phyloP scores from a whole-genome alignment of 1,140 invertebrate genomes.

The Coelopa frigida region DNA sequence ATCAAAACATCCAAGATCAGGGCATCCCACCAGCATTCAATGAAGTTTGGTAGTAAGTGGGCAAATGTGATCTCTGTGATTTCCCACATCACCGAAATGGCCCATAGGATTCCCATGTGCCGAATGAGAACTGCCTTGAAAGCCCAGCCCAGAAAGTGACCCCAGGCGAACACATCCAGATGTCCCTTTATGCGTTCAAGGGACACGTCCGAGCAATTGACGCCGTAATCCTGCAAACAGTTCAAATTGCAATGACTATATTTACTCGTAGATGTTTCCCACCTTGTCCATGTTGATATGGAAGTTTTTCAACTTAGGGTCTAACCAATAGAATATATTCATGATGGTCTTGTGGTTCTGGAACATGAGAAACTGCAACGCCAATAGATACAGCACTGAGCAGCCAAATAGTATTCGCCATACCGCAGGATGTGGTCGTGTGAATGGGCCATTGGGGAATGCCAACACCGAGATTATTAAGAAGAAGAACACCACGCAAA shows the following conservation, averaged over 20 bases:
- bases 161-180: constrained; percentile 94
- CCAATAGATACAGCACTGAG: constrained; percentile 88
- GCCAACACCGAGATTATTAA: constrained; percentile 91
- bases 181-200: constrained; percentile 83
- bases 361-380: constrained; percentile 80
- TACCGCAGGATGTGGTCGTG: constrained; percentile 77
- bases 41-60: constrained; percentile 94
- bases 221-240: constrained; percentile 88
- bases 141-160: constrained; percentile 94
- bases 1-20: constrained; percentile 89
- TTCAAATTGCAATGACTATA: neutral
- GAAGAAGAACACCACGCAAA: constrained; percentile 92
- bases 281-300: constrained; percentile 91
- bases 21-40: constrained; percentile 99
- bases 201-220: constrained; percentile 91
- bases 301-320: constrained; percentile 78
- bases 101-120: constrained; percentile 95
- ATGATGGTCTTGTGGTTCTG: constrained; percentile 90
- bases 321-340: constrained; percentile 86
- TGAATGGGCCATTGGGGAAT: constrained; percentile 98
- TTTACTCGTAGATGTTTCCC: constrained; percentile 17
- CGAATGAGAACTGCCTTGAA: constrained; percentile 95
- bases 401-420: constrained; percentile 85
- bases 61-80: constrained; percentile 97
- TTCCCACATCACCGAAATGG: constrained; percentile 98